A percentile compares a stretch with the other conserved stretches of the same genome.
Conservation (phyloP, 2,797 vertebrate species). For the Sciurus carolinensis region DNA sequence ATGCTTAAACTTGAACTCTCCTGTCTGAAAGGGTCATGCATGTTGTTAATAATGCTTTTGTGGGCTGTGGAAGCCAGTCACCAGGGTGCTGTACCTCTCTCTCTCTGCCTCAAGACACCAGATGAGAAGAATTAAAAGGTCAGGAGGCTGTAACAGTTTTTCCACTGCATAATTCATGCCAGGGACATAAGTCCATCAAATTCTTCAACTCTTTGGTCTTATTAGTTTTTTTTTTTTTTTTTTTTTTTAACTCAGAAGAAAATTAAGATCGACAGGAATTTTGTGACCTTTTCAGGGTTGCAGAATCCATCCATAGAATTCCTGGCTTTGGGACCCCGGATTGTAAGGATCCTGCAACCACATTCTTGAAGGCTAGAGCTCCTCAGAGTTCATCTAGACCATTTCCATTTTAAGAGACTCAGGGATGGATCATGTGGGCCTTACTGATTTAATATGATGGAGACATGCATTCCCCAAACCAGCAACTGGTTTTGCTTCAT, state of each 20-base stretch:
- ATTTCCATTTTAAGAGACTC: neutral
- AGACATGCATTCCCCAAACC: neutral
- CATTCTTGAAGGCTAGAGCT: neutral
- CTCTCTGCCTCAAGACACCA: neutral
- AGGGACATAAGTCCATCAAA: no score
- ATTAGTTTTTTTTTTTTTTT: no score
- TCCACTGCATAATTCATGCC: no score
- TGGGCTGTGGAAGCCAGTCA: neutral
- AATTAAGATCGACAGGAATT: neutral
- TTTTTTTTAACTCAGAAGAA: neutral
- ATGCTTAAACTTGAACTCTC: neutral
- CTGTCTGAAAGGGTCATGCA: accelerated
- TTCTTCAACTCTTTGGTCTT: neutral
- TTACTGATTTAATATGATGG: neutral
- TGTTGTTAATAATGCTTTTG: neutral
- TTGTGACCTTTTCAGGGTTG: neutral
- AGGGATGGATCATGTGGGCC: neutral
- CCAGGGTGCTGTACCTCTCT: neutral
- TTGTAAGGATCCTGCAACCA: neutral
- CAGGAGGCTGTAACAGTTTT: neutral
- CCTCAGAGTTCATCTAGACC: neutral
- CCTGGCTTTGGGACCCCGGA: neutral
- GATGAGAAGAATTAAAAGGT: neutral
- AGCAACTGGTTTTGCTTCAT: neutral
- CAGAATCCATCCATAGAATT: neutral